Evolutionary conservation across 2,797 vertebrate genomes (phyloP).

Genomic region (Heteromormyrus szaboi): DNA sequence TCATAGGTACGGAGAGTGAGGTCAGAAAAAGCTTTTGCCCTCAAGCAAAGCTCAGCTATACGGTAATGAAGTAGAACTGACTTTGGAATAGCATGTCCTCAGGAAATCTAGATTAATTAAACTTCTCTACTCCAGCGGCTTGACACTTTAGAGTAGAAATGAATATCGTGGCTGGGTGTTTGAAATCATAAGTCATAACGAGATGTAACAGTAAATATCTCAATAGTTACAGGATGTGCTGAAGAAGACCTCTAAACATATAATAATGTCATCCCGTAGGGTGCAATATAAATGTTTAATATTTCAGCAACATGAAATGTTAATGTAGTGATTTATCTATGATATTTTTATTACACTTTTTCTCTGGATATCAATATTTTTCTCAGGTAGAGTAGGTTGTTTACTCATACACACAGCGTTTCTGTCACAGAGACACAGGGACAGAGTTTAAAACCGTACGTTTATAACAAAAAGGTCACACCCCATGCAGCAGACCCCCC

Average conservation of each 20-base stretch:
- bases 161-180: neutral
- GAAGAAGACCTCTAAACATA: neutral
- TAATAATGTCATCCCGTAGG: neutral
- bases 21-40: neutral
- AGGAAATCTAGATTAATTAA: neutral
- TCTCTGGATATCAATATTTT: neutral
- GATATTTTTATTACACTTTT: neutral
- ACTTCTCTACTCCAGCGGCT: neutral
- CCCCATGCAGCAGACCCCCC: neutral
- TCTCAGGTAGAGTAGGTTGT: neutral
- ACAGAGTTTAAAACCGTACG: neutral
- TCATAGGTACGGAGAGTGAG: neutral
- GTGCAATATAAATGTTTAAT: neutral
- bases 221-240: neutral
- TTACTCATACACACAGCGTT: neutral
- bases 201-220: neutral
- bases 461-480: neutral
- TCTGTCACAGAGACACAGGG: neutral
- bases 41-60: neutral
- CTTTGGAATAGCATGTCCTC: neutral
- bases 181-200: neutral
- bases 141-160: neutral
- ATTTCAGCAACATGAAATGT: neutral
- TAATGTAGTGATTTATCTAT: neutral
- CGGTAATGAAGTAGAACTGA: conserved; percentile 6